These are phyloP conservation scores for Colletes latitarsis DNA, from an alignment of 1,140 invertebrate species.

Conservation along the genomic window DNA sequence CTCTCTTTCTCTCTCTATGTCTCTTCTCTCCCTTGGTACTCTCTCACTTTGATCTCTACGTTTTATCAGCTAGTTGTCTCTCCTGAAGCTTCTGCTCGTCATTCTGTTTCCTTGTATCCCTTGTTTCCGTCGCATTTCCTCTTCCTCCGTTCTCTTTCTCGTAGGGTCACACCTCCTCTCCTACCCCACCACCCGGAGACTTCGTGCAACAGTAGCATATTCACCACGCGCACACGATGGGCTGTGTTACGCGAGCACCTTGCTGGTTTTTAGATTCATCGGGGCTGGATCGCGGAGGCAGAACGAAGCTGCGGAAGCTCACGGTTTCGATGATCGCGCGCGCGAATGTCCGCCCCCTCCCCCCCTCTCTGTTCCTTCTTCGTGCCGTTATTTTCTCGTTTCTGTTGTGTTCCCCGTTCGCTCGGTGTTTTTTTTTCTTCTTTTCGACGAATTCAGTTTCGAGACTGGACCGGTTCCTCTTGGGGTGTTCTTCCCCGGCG, in stretches of 20 bases:
- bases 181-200: slow-evolving; percentile 1
- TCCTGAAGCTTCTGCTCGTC: background rate
- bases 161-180: background rate
- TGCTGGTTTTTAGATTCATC: slow-evolving; percentile 28
- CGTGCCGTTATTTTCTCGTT: background rate
- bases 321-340: slow-evolving; percentile 16
- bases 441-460: background rate
- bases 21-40: background rate
- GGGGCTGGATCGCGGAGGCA: slow-evolving; percentile 2
- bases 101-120: background rate
- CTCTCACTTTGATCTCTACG: background rate
- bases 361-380: too few relatives aligned
- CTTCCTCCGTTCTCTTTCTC: background rate
- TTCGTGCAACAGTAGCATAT: slow-evolving; percentile 25
- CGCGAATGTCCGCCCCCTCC: too few relatives aligned
- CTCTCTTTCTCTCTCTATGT: slow-evolving; percentile 24
- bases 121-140: background rate
- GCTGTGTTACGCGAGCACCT: slow-evolving; percentile 13
- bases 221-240: background rate
- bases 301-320: slow-evolving; percentile 24
- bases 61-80: background rate
- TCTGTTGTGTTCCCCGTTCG: background rate
- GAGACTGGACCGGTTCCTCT: background rate
- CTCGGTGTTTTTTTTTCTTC: too few relatives aligned
- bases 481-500: background rate